Percentiles rank a stretch among this genome's conserved stretches.
These are phyloP conservation scores for Pseudopipra pipra DNA, from an alignment of 2,113 vertebrate species.

Conservation along the genomic window DNA sequence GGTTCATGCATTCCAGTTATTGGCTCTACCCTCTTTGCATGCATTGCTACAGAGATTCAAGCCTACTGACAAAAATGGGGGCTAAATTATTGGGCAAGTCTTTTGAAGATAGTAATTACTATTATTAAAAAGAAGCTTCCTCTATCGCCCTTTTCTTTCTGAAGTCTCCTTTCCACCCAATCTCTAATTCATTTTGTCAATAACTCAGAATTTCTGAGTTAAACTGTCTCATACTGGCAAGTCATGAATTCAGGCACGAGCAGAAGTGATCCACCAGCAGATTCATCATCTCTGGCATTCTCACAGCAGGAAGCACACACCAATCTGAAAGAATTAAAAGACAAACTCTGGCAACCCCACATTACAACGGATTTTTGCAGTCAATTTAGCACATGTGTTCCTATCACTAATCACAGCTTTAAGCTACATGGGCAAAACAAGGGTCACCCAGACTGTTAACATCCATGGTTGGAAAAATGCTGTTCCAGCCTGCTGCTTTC, in stretches of 20 bases:
- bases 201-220: background rate
- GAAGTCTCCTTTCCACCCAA: background rate
- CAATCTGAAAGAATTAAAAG: background rate
- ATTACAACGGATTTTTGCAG: background rate
- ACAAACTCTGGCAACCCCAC: background rate
- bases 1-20: background rate
- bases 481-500: conserved; percentile 5
- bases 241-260: background rate
- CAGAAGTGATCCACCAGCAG: background rate
- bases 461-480: background rate
- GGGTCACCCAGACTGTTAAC: conserved; percentile 3
- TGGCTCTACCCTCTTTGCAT: background rate
- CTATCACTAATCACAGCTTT: conserved; percentile 40
- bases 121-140: background rate
- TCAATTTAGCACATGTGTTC: conserved; percentile 2
- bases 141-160: background rate
- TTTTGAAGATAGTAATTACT: background rate
- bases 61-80: rapidly evolving
- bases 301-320: background rate
- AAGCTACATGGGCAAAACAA: background rate
- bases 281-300: background rate
- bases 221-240: background rate
- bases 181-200: background rate
- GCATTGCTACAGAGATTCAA: background rate
- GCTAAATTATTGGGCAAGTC: background rate